phyloP scores from a whole-genome alignment of 2,888 invertebrate genomes.

The Aleiodes testaceus region DNA sequence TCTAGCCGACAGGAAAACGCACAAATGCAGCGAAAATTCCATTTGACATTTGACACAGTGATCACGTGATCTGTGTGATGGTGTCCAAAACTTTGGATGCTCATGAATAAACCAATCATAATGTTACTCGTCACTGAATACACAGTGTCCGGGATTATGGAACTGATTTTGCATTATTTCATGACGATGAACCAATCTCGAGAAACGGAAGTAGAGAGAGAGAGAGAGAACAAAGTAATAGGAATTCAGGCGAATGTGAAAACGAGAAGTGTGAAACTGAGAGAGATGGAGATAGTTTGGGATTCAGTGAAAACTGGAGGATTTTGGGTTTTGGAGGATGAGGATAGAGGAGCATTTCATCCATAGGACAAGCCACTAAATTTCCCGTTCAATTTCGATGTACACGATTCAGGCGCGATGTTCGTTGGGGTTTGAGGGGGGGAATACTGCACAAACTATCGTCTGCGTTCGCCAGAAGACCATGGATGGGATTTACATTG shows the following conservation, averaged over 20 bases:
- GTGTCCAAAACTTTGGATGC: too few relatives aligned
- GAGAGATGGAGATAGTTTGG: conserved; percentile 44
- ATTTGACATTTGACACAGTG: too few relatives aligned
- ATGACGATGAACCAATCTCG: conserved; percentile 39
- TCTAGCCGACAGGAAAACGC: too few relatives aligned
- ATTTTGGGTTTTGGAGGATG: neutral
- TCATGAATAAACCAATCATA: conserved; percentile 4
- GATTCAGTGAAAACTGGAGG: conserved; percentile 40
- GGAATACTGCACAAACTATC: conserved; percentile 33
- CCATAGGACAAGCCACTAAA: conserved; percentile 66
- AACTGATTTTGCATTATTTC: conserved; percentile 42
- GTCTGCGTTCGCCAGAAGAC: conserved; percentile 24
- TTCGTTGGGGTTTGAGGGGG: conserved; percentile 45
- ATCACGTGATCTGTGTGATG: too few relatives aligned
- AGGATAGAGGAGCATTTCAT: conserved; percentile 40
- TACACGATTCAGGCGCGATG: conserved; percentile 62
- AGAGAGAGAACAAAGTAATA: neutral
- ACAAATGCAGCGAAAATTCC: too few relatives aligned
- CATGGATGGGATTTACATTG: conserved; percentile 30
- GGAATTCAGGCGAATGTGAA: conserved; percentile 12
- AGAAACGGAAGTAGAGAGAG: conserved; percentile 31
- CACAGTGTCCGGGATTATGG: neutral
- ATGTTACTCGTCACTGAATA: neutral
- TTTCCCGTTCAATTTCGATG: conserved; percentile 70
- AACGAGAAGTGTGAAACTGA: conserved; percentile 36